Evolutionary conservation across 2,888 invertebrate species (phyloP), one percentile per base, ranked within the genome.

Genomic region (Drosophila mimetica): DNA sequence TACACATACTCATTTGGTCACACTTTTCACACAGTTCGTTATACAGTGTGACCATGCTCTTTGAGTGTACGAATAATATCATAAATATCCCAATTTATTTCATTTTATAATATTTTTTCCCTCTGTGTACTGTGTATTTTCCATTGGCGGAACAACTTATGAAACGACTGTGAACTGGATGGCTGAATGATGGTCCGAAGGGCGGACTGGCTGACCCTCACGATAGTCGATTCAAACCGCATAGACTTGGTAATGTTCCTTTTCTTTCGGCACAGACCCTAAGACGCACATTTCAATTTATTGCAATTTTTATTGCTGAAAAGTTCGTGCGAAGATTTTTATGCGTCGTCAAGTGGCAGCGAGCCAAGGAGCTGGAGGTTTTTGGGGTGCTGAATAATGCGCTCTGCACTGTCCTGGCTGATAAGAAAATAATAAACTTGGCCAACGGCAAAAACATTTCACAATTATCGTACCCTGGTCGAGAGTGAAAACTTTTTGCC

Each of bases 221-320:
- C 20, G 52, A 64, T 69, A 44, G 70, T 50, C 61, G 47, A 71
- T 60, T 36, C 30, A 39, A 48, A 52, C 73, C 81, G 64, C 63
- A 64, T 70, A 72, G 72, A 78, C 66, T 59, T 60, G 72, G 69
- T 66, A 76, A 76, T 73, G 52, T 63, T 61, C 64, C 16, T 69
- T 76, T 72, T n/a, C n/a, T 59, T 73, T 74, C 30, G 60, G 48
- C 59, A 7, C 55, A 65, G 66, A 74, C 66, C 73, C 64, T 42
- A 34, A 70, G 63, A 74, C 74, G 48, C 69, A 66, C 74, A 79
- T 79, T 87, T 85, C 88, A 76, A 85, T 85, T 81, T 87, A 87
- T 81, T 75, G 85, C 81, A 84, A 63, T 73, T 80, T 84, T 80
- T 81, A 75, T 86, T 77, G 77, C 82, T 50, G 53, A 57, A 64